Evolutionary conservation across 2,113 vertebrate genomes (phyloP), one percentile per base, ranked within the genome.

Genomic region (Mus pahari): DNA sequence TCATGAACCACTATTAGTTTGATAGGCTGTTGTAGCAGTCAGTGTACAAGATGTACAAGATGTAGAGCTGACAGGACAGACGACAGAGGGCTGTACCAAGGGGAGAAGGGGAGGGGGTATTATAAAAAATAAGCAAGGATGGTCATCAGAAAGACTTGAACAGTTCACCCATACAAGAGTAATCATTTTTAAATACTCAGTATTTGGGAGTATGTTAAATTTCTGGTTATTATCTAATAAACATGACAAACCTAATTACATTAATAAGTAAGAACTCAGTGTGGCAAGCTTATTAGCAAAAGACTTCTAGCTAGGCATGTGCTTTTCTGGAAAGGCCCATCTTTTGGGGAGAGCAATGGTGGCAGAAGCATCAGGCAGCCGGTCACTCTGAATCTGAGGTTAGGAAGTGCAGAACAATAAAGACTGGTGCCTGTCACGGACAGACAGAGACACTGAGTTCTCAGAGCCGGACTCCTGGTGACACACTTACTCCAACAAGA

Each of bases 181-280:
- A 74, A 86, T 96, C 74, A 50, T 87, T 79, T 95, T 96, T 93
- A 93, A 93, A 87, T 94, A 79, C 19, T 92, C 24, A 92, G 4
- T 88, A 60, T n/a, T 78, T 92, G 86, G 36, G 53, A 96, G 17
- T 53, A 92, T 45, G 48, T 74, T 60, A 89, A 86, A 93, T 96
- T 91, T 68, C 79, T 96, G 36, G 13, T 74, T 48, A 77, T 75
- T 64, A 77, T 45, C 86, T 94, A 75, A 94, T 92, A 64, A 90
- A 91, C 48, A 75, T 82, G 45, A 11, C 31, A 86, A 48, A n/a
- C 73, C 62, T 89, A 79, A 50, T 95, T 86, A 75, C 11, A 86
- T 53, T 58, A 87, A 83, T 17, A 95, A 86, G 71, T 68, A 75
- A 87, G 45, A 96, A 88, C 68, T 77, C 94, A 53, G 28, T 42